Conservation (phyloP, 2,888 invertebrate species). For the Strigamia maritima region DNA sequence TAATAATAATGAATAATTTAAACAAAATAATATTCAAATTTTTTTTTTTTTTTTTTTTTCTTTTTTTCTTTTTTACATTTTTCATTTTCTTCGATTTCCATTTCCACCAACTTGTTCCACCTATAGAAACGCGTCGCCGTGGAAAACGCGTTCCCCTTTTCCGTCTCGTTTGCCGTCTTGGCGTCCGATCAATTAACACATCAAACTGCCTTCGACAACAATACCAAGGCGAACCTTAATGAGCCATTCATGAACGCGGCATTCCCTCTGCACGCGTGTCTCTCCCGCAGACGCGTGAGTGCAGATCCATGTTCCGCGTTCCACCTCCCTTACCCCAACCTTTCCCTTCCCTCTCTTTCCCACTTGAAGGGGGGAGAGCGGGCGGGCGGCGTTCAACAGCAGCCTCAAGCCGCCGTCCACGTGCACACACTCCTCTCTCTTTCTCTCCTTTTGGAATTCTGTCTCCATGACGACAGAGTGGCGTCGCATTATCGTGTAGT, state of each 20-base stretch:
- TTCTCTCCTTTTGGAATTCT: constrained; percentile 1
- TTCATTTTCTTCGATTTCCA: background rate
- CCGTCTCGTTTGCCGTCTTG: constrained; percentile 12
- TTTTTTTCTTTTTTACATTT: background rate
- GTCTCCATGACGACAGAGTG: background rate
- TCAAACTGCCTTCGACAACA: constrained; percentile 10
- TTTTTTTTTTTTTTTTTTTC: background rate
- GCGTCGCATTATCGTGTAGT: background rate
- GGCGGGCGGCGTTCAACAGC: background rate
- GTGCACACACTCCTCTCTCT: no score
- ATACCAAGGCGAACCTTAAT: constrained; percentile 10
- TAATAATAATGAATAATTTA: background rate
- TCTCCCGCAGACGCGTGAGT: constrained; percentile 15
- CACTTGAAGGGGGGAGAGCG: background rate
- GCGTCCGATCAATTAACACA: constrained; percentile 15
- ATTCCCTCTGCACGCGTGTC: constrained; percentile 9
- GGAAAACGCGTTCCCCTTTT: constrained; percentile 15
- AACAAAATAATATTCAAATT: background rate
- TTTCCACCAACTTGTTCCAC: background rate
- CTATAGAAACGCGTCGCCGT: background rate
- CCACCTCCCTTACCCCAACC: background rate
- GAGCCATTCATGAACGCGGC: constrained; percentile 27
- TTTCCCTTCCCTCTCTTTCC: background rate
- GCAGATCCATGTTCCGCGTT: constrained; percentile 15
- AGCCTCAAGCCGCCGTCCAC: constrained; percentile 5